Evolutionary conservation across 1,140 invertebrate genomes (phyloP).

Genomic region (Papilio aristodemus): DNA sequence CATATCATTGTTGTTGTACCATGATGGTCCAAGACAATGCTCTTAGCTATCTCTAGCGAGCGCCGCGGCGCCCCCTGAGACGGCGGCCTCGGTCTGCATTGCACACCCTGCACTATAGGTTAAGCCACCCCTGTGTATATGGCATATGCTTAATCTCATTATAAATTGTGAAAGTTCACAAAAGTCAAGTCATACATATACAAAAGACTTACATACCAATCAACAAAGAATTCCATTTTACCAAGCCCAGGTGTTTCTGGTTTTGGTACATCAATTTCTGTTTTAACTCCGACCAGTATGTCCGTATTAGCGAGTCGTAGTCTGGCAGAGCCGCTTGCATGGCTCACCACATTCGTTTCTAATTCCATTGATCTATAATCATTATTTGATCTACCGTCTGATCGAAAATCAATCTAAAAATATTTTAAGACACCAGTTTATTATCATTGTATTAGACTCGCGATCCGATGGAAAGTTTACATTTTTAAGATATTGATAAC

Average conservation of each 20-base stretch:
- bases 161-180: no score
- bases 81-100: no score
- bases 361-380: slow-evolving; percentile 95
- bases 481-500: no score
- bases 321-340: slow-evolving; percentile 94
- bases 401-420: slow-evolving; percentile 90
- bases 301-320: slow-evolving; percentile 94
- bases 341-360: slow-evolving; percentile 93
- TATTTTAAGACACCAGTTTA: background rate
- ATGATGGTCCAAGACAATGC: no score
- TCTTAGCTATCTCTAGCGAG: no score
- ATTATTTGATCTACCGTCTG: slow-evolving; percentile 91
- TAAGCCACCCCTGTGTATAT: no score
- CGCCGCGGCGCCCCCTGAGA: no score
- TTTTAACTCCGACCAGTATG: slow-evolving; percentile 95
- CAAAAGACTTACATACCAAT: slow-evolving; percentile 85
- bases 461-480: no score
- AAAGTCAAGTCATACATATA: slow-evolving; percentile 15
- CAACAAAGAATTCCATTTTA: slow-evolving; percentile 96
- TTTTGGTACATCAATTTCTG: slow-evolving; percentile 91
- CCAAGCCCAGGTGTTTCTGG: slow-evolving; percentile 89
- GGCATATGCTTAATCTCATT: no score
- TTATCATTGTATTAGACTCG: background rate
- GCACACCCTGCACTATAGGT: no score
- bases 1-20: no score